A percentile compares a stretch with the other conserved stretches of the same genome.
Conservation (phyloP, 2,888 invertebrate genomes). For the Hermaeophaga mercurialis region DNA sequence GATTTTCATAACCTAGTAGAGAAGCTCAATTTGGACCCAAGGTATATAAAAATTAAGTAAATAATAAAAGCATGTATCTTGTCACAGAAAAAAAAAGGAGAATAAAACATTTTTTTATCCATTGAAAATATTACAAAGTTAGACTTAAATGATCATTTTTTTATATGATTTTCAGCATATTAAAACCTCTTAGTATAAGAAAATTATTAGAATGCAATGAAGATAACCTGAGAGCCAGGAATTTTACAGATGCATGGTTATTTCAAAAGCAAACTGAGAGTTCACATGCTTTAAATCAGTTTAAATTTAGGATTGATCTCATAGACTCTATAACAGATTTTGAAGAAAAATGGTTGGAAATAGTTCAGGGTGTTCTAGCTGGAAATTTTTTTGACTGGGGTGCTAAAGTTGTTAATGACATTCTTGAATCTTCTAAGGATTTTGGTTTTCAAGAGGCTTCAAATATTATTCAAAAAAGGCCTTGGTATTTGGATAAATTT, state of each 20-base stretch:
- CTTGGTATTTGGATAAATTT: constrained; percentile 90
- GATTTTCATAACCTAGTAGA: constrained; percentile 81
- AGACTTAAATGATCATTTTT: too few species aligned
- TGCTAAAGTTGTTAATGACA: constrained; percentile 84
- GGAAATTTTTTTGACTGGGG: constrained; percentile 99
- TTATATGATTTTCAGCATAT: constrained; percentile 42
- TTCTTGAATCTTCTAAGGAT: constrained; percentile 72
- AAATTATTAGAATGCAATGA: constrained; percentile 91
- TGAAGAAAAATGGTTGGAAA: constrained; percentile 66
- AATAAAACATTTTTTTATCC: too few species aligned
- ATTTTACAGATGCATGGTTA: constrained; percentile 88
- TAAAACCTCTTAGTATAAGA: constrained; percentile 84
- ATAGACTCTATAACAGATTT: constrained; percentile 72
- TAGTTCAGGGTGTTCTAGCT: constrained; percentile 71
- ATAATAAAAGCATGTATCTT: too few species aligned
- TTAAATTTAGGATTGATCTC: constrained; percentile 69
- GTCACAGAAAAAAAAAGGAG: too few species aligned
- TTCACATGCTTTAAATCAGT: constrained; percentile 72
- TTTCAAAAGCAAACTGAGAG: constrained; percentile 90
- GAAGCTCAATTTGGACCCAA: constrained; percentile 76
- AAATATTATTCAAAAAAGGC: constrained; percentile 81
- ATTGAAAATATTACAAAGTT: too few species aligned
- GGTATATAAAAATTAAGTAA: constrained; percentile 69
- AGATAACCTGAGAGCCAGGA: constrained; percentile 86
- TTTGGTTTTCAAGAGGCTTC: constrained; percentile 86